Evolutionary conservation across 2,888 invertebrate genomes (phyloP), one percentile per base, ranked within the genome.

Genomic region (Smittia aterrima): DNA sequence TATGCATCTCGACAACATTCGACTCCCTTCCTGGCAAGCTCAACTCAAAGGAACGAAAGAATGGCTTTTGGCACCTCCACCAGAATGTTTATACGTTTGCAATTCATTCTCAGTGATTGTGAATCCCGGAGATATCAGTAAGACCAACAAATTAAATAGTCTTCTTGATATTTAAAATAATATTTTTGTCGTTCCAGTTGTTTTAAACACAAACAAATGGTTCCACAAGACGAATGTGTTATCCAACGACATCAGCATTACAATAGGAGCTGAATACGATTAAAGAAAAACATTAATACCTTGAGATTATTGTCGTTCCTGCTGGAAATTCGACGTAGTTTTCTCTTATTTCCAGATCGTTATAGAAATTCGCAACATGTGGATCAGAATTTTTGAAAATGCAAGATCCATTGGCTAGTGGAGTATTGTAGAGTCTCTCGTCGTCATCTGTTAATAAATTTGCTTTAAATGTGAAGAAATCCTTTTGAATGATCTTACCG

Each of bases 251-350:
- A 89, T 97, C 80, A 98, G 97, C 84, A 93, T 98, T 78, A 96
- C 96, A 0, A 96, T 98, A 78, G 98, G 97, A 38, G 95, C 97
- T 0, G 98, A 98, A 82, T 98, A 92, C 82, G 97, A 98, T 82
- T 97, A 84, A 86, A 75, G n/a, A 18, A n/a, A n/a, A n/a, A n/a
- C 2, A 25, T 11, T 64, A 22, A 16, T n/a, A 87, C 87, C 88
- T 87, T 47, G 88, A 87, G 75, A 89, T 86, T 76, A 91, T 86
- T 40, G 87, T 85, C 9, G 91, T 85, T 13, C 91, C 92, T 0
- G 91, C 89, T 0, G 91, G 90, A 80, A 93, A 92, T 77, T 93
- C 92, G 0, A 91, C 90, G 1, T 88, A 85, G 75, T 89, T 89
- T 78, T 92, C 92, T 0, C 89, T 87, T 72, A 93, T 89, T 79